Evolutionary conservation across 2,113 vertebrate genomes (phyloP), one percentile per base, ranked within the genome.

Genomic region (Erpornis zantholeuca): DNA sequence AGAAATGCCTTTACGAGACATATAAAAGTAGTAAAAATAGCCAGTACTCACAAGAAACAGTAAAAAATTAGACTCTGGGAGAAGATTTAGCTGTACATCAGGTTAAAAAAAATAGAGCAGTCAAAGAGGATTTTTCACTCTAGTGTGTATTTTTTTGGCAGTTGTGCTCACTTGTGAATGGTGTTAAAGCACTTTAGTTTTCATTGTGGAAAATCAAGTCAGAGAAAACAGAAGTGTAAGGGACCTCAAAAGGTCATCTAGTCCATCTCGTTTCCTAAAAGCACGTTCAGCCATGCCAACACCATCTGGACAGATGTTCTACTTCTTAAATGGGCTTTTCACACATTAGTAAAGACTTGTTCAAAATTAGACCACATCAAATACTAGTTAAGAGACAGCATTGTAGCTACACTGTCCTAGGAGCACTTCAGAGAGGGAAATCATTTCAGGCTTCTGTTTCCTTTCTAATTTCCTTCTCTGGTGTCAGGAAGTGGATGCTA

Each of bases 1-100:
- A 95, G 86, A 94, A 94, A 88, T 90, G 47, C n/a, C 79, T 97
- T 90, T 90, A 83, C 35, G 5, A 89, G 70, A 89, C 45, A 86
- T 59, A 92, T 71, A 92, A 96, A 97, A 96, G 91, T 94, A 90
- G 82, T 94, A 94, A 96, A 96, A 96, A 95, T 97, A 95, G 85
- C 87, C 90, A 85, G 69, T 89, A 65, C 78, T 91, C 88, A 94
- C 65, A 95, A 92, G 75, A 84, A 95, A 81, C 2, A 9, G 66
- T 83, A 90, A 92, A 88, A 95, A 90, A 92, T 93, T 93, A 95
- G 91, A 70, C 49, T 80, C 64, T 82, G 70, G 21, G 38, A 86
- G 66, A 89, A 90, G 81, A 76, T 68, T 42, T 64, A 77, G 25
- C 54, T 91, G 81, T 79, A 94, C 52, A 49, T 93, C 86, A 84